Evolutionary conservation across 2,888 invertebrate species (phyloP).

Genomic region (Tribolium freemani): DNA sequence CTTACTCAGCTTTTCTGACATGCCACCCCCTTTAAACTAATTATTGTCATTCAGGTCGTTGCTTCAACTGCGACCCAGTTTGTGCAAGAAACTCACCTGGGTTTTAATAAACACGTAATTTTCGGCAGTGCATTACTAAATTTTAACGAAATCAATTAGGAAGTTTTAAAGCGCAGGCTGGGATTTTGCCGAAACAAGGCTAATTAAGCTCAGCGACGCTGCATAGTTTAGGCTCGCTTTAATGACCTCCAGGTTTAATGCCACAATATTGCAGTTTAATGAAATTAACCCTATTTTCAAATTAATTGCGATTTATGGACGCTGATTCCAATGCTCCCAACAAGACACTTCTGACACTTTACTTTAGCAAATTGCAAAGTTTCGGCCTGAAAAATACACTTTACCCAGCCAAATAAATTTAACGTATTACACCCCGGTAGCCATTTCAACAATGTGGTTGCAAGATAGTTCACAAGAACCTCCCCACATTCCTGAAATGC

Average conservation of each 20-base stretch:
- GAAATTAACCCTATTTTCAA: background rate
- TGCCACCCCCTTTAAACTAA: constrained; percentile 1
- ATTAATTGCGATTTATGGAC: background rate
- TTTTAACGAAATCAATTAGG: constrained; percentile 30
- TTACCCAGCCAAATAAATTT: too few species aligned
- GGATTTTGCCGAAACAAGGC: constrained; percentile 4
- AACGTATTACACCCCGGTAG: too few species aligned
- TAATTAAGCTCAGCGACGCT: constrained; percentile 16
- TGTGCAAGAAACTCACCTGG: background rate
- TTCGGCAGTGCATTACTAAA: background rate
- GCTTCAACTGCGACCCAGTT: background rate
- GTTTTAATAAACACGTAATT: background rate
- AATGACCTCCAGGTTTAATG: constrained; percentile 2
- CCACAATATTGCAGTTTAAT: constrained; percentile 14
- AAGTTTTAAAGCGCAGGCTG: constrained; percentile 17
- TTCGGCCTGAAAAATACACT: too few species aligned
- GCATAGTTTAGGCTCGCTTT: constrained; percentile 11
- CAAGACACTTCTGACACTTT: too few species aligned
- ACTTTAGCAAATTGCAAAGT: too few species aligned
- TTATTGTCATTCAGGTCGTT: constrained; percentile 2
- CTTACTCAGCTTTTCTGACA: constrained; percentile 33
- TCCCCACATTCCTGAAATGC: too few species aligned
- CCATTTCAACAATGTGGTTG: too few species aligned
- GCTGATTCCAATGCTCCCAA: background rate
- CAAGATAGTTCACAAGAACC: too few species aligned